Conservation (phyloP, 2,113 vertebrate species). For the Scopus umbretta region DNA sequence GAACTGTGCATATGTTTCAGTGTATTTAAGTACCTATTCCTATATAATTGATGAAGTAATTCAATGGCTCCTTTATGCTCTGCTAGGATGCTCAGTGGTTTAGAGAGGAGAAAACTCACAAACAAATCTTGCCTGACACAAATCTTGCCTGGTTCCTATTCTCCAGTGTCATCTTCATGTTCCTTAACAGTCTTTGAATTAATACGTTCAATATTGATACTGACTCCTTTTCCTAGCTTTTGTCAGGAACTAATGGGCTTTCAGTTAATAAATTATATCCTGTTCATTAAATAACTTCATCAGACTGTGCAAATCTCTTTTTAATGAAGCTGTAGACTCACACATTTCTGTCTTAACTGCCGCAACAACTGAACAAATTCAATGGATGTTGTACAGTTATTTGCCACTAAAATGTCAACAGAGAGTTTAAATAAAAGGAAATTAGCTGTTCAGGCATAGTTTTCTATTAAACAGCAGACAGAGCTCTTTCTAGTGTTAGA, state of each 20-base stretch:
- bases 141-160: not conserved
- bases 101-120: not conserved
- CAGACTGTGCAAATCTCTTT: not conserved
- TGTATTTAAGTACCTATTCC: not conserved
- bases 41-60: not conserved
- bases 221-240: not conserved
- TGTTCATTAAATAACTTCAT: not conserved
- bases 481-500: not conserved
- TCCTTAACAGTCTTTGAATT: not conserved
- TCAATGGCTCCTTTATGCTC: not conserved
- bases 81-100: not conserved
- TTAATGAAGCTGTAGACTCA: not conserved
- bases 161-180: not conserved
- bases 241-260: not conserved
- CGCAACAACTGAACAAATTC: not conserved
- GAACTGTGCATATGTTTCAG: not conserved
- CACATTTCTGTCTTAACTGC: not conserved
- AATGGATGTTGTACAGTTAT: not conserved
- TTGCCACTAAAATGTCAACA: not conserved
- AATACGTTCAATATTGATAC: not conserved
- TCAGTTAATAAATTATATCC: not conserved
- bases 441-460: not conserved
- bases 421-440: not conserved
- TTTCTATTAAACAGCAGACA: not conserved
- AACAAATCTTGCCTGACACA: not conserved